Evolutionary conservation across 2,797 vertebrate genomes (phyloP), one percentile per base, ranked within the genome.

Genomic region (Acrossocheilus fasciatus): DNA sequence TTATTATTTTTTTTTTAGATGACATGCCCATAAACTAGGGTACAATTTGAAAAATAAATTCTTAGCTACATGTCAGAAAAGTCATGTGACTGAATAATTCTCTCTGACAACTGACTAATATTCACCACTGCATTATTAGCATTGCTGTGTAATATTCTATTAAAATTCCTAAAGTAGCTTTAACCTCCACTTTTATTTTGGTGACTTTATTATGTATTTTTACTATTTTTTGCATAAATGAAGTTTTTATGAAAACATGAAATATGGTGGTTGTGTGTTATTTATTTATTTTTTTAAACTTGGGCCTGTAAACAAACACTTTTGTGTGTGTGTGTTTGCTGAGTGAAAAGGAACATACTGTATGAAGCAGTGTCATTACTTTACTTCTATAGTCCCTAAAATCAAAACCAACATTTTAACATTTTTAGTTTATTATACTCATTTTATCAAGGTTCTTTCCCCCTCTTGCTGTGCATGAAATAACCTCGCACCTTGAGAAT

Each of bases 381-480:
- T 69, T 68, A 2, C 34, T 20, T 39, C 9, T 39, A 18, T 39
- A 20, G 4, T 34, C 30, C 5, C 5, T 36, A 12, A 12, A 75
- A 54, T 54, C 30, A 11, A 6, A 52, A 52, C 26, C 45, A 76
- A 7, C 17, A 52, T 76, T 52, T 52, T 6, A 50, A 52, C 26
- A 26, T 50, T 50, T 50, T 2, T 64, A 7, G 41, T 6, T 4
- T 39, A 45, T 64, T 7, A 26, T 26, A 17, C 23, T 50, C 30
- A 8, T 15, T 83, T 70, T 17, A 26, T 26, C 15, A 1, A 72
- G 20, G 15, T 36, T 52, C 36, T 59, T n/a, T 39, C 26, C 83
- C 9, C 1, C 74, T 39, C 59, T 69, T 20, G 59, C 62, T 84
- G 83, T 77, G 83, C 62, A 41, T 43, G 73, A 84, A 84, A 69